A percentile compares a stretch with the other conserved stretches of the same genome.
Evolutionary conservation across 1,140 invertebrate genomes (phyloP).

Genomic region (Megathymus violae): DNA sequence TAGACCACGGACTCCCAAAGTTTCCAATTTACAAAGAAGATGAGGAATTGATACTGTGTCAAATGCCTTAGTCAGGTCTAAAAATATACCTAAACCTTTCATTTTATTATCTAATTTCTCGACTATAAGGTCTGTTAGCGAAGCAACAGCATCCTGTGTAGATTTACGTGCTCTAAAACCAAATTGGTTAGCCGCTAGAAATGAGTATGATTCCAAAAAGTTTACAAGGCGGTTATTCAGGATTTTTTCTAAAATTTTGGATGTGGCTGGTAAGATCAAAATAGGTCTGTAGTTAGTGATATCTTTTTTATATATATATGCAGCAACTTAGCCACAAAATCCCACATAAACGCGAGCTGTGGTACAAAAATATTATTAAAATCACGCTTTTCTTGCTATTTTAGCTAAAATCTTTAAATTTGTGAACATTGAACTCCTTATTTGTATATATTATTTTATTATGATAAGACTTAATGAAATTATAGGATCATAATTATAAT

Average conservation of each 20-base stretch:
- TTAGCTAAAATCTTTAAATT: too few species aligned
- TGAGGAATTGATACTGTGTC: background rate
- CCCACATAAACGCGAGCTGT: too few species aligned
- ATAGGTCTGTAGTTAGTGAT: background rate
- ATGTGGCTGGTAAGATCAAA: background rate
- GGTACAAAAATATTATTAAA: too few species aligned
- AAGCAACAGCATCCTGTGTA: slow-evolving; percentile 6
- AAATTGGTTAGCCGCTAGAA: slow-evolving; percentile 12
- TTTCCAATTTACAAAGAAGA: background rate
- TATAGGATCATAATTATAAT: too few species aligned
- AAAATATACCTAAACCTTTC: background rate
- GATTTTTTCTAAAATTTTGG: background rate
- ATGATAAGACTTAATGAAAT: too few species aligned
- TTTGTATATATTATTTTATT: too few species aligned
- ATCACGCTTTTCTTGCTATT: too few species aligned
- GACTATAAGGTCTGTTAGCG: background rate
- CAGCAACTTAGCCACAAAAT: too few species aligned
- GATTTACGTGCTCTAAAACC: slow-evolving; percentile 12
- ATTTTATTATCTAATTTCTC: background rate
- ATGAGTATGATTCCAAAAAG: background rate
- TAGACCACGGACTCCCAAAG: background rate
- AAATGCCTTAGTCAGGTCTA: background rate
- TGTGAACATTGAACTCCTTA: too few species aligned
- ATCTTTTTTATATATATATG: background rate
- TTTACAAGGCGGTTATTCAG: background rate